Evolutionary conservation across 2,888 invertebrate genomes (phyloP).

Genomic region (Lepidonotus clava): DNA sequence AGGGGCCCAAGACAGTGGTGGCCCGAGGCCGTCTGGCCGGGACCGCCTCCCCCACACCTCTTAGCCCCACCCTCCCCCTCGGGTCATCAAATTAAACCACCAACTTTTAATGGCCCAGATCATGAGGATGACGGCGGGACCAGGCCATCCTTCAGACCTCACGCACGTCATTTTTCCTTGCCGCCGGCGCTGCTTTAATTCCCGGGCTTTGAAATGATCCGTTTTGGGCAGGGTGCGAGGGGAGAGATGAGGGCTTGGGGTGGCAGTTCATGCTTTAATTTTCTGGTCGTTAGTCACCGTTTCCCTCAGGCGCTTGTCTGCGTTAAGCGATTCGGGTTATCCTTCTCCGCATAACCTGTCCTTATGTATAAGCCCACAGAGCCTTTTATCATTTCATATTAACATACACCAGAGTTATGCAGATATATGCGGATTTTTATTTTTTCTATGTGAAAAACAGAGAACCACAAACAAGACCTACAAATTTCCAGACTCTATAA

Average conservation of each 20-base stretch:
- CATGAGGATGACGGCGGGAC: not conserved
- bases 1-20: no score
- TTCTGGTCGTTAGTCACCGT: slow-evolving; percentile 29
- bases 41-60: not conserved
- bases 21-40: not conserved
- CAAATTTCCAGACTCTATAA: no score
- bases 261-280: not conserved
- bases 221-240: not conserved
- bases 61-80: not conserved
- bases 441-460: no score
- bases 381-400: no score
- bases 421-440: no score
- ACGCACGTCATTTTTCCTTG: not conserved
- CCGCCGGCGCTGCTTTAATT: not conserved
- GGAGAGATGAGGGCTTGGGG: not conserved
- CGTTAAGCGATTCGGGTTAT: no score
- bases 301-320: no score
- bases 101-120: slow-evolving; percentile 25
- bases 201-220: slow-evolving; percentile 17
- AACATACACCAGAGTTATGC: no score
- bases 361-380: no score
- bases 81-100: slow-evolving; percentile 30
- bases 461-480: no score
- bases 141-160: not conserved
- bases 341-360: no score